Conservation (phyloP, 1,140 invertebrate genomes). For the Trissolcus basalis region DNA sequence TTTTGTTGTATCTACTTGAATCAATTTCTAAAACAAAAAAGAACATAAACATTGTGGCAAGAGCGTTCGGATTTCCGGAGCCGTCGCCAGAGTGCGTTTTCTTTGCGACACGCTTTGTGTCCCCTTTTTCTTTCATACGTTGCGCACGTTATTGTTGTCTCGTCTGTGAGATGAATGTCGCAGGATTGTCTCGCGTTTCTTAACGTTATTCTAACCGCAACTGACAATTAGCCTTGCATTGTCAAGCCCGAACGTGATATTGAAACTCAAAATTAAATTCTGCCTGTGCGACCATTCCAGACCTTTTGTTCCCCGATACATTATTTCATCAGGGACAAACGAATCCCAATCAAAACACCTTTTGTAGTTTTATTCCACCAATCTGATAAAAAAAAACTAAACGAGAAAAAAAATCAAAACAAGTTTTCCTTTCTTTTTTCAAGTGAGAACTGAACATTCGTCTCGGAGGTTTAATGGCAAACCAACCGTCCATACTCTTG, state of each 20-base stretch:
- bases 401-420: too few relatives aligned
- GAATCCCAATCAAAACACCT: neutral
- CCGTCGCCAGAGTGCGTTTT: slow-evolving; percentile 17
- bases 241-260: slow-evolving; percentile 32
- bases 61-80: slow-evolving; percentile 36
- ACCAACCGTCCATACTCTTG: neutral
- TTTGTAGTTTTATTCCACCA: too few relatives aligned
- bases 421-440: too few relatives aligned
- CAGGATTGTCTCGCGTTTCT: slow-evolving; percentile 46
- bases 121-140: slow-evolving; percentile 22
- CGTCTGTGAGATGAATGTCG: slow-evolving; percentile 40
- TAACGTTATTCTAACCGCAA: slow-evolving; percentile 32
- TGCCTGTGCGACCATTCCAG: neutral
- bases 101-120: slow-evolving; percentile 31
- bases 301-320: neutral
- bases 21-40: neutral
- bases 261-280: slow-evolving; percentile 39
- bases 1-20: too few relatives aligned
- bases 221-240: slow-evolving; percentile 44
- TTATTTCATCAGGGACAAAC: neutral
- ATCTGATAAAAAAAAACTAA: too few relatives aligned
- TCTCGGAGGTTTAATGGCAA: neutral
- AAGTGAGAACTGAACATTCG: too few relatives aligned
- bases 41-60: slow-evolving; percentile 9
- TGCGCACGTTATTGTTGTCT: slow-evolving; percentile 35